Conservation (phyloP, 2,113 vertebrate species). For the Gobio gobio region DNA sequence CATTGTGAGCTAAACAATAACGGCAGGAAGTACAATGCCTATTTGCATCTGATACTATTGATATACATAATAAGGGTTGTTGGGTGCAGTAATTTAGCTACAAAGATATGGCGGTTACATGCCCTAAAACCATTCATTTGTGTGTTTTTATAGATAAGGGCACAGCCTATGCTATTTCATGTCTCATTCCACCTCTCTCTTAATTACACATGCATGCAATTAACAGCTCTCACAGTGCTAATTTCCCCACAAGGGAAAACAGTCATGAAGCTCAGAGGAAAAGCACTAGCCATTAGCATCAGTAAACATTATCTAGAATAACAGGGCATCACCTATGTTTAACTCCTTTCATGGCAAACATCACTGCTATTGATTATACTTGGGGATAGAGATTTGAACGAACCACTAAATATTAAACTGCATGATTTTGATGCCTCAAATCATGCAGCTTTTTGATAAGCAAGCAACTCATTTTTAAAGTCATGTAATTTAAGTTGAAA, state of each 20-base stretch:
- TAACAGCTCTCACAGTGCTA: conserved; percentile 32
- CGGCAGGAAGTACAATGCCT: neutral
- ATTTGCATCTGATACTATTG: neutral
- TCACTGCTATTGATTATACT: neutral
- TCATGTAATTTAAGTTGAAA: too few species aligned
- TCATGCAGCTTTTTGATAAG: neutral
- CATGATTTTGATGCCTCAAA: neutral
- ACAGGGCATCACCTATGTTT: conserved; percentile 20
- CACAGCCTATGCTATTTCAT: conserved; percentile 15
- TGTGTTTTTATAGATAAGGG: conserved; percentile 35
- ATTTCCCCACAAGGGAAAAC: conserved; percentile 32
- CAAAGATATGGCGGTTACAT: neutral
- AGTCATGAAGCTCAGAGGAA: conserved; percentile 5
- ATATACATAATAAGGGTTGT: neutral
- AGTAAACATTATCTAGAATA: conserved; percentile 12
- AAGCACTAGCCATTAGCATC: conserved; percentile 30
- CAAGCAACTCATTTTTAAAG: too few species aligned
- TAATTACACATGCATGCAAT: conserved; percentile 37
- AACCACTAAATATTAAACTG: neutral
- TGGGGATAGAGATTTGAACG: neutral
- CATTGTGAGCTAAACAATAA: neutral
- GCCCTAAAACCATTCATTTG: neutral
- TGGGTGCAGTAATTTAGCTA: neutral
- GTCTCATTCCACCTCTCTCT: conserved; percentile 9
- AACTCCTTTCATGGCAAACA: conserved; percentile 8